phyloP scores from a whole-genome alignment of 2,113 vertebrate genomes.

The Zosterops lateralis region DNA sequence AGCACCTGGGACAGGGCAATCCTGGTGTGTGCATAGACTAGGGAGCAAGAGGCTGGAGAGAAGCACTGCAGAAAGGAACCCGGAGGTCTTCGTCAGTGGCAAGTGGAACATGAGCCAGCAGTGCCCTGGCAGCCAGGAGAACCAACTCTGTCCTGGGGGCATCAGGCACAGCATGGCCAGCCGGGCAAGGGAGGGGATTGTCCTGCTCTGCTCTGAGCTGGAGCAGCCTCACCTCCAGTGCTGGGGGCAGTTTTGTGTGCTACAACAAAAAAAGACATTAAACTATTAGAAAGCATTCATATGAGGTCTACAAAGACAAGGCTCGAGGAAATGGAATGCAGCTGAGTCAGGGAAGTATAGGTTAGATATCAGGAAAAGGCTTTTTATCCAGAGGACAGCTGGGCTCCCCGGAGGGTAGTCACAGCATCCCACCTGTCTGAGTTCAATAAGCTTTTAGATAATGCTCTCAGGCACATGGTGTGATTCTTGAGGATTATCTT shows the following conservation, averaged over 20 bases:
- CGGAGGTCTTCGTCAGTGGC: fast-evolving
- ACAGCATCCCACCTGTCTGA: neutral
- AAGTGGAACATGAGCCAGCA: neutral
- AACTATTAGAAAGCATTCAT: neutral
- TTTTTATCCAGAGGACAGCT: neutral
- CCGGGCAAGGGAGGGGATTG: fast-evolving
- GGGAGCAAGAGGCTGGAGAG: neutral
- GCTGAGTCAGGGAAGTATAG: neutral
- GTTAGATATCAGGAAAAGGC: neutral
- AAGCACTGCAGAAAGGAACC: neutral
- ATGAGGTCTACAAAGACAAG: neutral
- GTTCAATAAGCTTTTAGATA: neutral
- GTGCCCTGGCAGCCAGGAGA: neutral
- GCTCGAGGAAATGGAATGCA: neutral
- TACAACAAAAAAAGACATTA: neutral
- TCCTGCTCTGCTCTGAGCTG: fast-evolving
- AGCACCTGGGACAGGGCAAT: neutral
- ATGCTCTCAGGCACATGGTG: neutral
- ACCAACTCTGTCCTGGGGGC: fast-evolving
- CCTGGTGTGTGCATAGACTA: fast-evolving
- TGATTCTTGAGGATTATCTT: neutral
- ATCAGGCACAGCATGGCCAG: fast-evolving
- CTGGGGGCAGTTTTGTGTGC: neutral
- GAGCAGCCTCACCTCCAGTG: fast-evolving
- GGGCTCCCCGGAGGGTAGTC: no score